Conservation (phyloP, 2,888 invertebrate genomes). For the Slavum lentiscoides region DNA sequence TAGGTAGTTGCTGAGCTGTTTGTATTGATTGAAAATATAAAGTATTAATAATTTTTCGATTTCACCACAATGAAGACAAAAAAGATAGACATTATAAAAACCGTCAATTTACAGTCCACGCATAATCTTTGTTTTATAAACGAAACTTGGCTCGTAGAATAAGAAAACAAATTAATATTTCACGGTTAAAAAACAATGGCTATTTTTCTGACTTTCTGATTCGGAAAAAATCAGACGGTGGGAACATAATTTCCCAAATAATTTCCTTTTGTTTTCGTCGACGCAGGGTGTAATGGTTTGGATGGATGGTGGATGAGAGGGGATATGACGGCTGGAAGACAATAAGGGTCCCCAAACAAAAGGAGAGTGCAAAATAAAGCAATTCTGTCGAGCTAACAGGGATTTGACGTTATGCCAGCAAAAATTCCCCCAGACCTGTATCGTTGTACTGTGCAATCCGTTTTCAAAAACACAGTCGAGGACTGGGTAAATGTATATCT, state of each 20-base stretch:
- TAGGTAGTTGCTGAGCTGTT: too few relatives aligned
- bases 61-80: too few relatives aligned
- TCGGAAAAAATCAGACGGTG: slow-evolving; percentile 36
- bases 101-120: neutral
- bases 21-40: too few relatives aligned
- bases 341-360: slow-evolving; percentile 30
- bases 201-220: slow-evolving; percentile 39
- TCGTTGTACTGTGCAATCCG: slow-evolving; percentile 42
- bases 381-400: slow-evolving; percentile 40
- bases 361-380: slow-evolving; percentile 46
- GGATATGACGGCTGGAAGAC: neutral
- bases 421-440: slow-evolving; percentile 34
- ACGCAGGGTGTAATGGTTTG: neutral
- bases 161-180: slow-evolving; percentile 40
- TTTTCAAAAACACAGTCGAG: slow-evolving; percentile 27
- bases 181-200: slow-evolving; percentile 31
- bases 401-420: slow-evolving; percentile 48
- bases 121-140: neutral
- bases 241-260: slow-evolving; percentile 31
- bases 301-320: neutral
- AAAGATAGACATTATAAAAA: neutral
- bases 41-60: too few relatives aligned
- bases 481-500: slow-evolving; percentile 32
- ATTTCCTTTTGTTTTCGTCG: slow-evolving; percentile 34
- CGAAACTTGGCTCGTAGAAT: slow-evolving; percentile 22